Evolutionary conservation across 2,797 vertebrate species (phyloP).

Genomic region (Ispidina picta): DNA sequence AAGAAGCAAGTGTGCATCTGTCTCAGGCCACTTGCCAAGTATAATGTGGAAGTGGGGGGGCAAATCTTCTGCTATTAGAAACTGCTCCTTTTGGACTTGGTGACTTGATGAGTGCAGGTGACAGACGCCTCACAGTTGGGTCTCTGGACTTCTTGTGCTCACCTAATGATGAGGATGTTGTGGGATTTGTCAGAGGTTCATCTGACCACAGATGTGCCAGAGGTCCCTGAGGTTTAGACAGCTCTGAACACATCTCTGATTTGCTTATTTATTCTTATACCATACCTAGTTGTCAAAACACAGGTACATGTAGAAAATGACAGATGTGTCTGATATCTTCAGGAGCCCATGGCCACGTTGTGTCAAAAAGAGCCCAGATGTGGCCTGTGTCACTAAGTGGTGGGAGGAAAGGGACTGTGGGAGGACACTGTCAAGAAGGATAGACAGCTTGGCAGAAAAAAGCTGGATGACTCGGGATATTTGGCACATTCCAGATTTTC

Average conservation of each 20-base stretch:
- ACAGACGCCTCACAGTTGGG: slow-evolving; percentile 21
- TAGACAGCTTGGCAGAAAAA: not conserved
- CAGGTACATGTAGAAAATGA: not conserved
- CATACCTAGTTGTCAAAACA: not conserved
- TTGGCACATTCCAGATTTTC: not conserved
- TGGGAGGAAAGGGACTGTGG: not conserved
- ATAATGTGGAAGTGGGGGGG: slow-evolving; percentile 13
- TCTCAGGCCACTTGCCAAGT: slow-evolving; percentile 68
- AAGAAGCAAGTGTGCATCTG: slow-evolving; percentile 55
- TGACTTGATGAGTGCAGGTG: not conserved
- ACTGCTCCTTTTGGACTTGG: slow-evolving; percentile 13
- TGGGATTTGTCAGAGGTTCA: slow-evolving; percentile 16
- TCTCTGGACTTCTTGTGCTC: not conserved
- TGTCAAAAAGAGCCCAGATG: slow-evolving; percentile 17
- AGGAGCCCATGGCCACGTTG: not conserved
- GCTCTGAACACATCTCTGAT: not conserved
- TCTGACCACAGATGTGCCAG: not conserved
- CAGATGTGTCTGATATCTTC: not conserved
- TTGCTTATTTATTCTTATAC: not conserved
- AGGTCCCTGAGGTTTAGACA: not conserved
- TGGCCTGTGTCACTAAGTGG: not conserved
- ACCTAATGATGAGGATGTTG: not conserved
- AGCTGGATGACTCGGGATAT: not conserved
- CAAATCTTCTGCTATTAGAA: slow-evolving; percentile 10
- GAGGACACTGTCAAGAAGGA: not conserved